Evolutionary conservation across 2,888 invertebrate genomes (phyloP).

Genomic region (Epiblema foenella): DNA sequence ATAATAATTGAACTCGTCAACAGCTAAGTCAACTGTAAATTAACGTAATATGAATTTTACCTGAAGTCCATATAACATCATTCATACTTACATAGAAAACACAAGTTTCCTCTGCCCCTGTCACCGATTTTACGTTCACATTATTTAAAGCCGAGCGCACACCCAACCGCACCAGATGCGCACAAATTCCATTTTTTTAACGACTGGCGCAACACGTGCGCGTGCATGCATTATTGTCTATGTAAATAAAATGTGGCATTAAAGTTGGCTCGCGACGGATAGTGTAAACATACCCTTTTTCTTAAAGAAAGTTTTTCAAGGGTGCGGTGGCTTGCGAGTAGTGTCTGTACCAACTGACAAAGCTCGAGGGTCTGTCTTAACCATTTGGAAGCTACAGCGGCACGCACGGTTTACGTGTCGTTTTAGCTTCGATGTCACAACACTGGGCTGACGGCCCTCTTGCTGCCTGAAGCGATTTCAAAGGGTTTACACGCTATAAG

Average conservation of each 20-base stretch:
- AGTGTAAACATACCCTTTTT: constrained; percentile 75
- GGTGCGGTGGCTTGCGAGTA: constrained; percentile 26
- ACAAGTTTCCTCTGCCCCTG: constrained; percentile 38
- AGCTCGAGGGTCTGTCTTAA: constrained; percentile 9
- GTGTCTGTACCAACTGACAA: constrained; percentile 11
- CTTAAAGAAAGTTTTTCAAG: constrained; percentile 26
- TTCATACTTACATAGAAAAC: not conserved
- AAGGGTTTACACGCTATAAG: not conserved
- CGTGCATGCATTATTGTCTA: constrained; percentile 73
- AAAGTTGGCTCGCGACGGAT: constrained; percentile 60
- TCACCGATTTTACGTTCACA: constrained; percentile 47
- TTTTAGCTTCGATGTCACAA: not conserved
- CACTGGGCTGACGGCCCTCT: not conserved
- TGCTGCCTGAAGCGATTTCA: constrained; percentile 4
- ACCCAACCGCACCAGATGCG: constrained; percentile 74
- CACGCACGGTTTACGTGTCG: not conserved
- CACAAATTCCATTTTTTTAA: constrained; percentile 71
- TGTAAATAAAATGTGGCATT: constrained; percentile 78
- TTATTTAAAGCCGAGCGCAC: constrained; percentile 58
- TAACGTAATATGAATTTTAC: not conserved
- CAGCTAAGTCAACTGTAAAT: not conserved
- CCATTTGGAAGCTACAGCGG: constrained; percentile 4
- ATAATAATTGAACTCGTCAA: not conserved
- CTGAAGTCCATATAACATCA: not conserved
- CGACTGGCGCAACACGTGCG: constrained; percentile 75